A percentile compares a stretch with the other conserved stretches of the same genome.
These are phyloP conservation scores for Zophobas morio DNA, from an alignment of 1,140 invertebrate species.

Conservation along the genomic window DNA sequence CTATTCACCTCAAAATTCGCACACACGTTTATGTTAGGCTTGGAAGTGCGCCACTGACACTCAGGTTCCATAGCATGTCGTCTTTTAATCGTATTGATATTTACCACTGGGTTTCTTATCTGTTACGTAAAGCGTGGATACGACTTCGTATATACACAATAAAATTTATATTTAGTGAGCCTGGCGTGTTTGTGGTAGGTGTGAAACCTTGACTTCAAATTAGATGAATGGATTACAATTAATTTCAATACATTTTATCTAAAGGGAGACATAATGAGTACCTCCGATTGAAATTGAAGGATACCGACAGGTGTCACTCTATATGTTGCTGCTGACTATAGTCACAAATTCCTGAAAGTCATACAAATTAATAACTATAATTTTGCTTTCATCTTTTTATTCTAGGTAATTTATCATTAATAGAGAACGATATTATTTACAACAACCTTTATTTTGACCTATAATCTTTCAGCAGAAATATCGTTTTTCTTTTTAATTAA, in stretches of 20 bases:
- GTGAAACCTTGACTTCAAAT: constrained; percentile 34
- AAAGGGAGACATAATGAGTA: background rate
- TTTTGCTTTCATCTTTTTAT: constrained; percentile 1
- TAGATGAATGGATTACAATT: constrained; percentile 31
- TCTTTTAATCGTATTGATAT: constrained; percentile 21
- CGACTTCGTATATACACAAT: constrained; percentile 22
- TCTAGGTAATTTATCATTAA: constrained; percentile 11
- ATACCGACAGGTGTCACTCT: background rate
- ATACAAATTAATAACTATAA: constrained; percentile 21
- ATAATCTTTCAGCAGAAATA: too few species aligned
- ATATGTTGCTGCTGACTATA: constrained; percentile 21
- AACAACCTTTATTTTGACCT: too few species aligned
- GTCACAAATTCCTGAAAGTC: constrained; percentile 17
- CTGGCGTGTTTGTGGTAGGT: constrained; percentile 26
- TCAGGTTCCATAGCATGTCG: constrained; percentile 7
- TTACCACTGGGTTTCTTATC: constrained; percentile 23
- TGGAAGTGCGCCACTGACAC: constrained; percentile 1
- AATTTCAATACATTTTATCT: constrained; percentile 11
- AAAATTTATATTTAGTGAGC: constrained; percentile 37
- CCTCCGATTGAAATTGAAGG: background rate
- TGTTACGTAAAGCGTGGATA: constrained; percentile 20
- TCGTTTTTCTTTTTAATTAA: too few species aligned
- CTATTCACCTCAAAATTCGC: background rate
- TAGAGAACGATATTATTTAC: background rate
- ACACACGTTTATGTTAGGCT: constrained; percentile 9